Evolutionary conservation across 2,113 vertebrate species (phyloP), one percentile per base, ranked within the genome.

Genomic region (Dicentrarchus labrax): DNA sequence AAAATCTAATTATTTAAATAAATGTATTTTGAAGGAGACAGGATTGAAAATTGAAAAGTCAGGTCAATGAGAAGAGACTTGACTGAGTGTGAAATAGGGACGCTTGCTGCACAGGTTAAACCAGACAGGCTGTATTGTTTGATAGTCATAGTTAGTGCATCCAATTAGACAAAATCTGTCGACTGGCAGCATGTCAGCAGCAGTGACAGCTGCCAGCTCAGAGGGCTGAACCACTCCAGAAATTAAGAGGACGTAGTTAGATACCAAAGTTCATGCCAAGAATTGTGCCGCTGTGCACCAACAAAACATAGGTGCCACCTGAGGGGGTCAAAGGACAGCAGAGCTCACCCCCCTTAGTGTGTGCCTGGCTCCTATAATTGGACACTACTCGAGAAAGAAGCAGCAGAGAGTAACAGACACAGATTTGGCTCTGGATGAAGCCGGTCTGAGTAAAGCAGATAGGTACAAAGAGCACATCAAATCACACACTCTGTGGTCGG

Each of bases 151-250:
- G 22, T 50, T 71, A 59, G 16, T 54, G 24, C 41, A 76, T 71
- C 57, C 59, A 71, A 12, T 71, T 64, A 76, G 39, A 57, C 15
- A 48, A 70, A 70, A 64, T 64, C 39, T 76, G 65, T 62, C 21
- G 57, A 62, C 47, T 62, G 72, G 56, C 72, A 76, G 39, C 39
- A 24, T 53, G 47, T 75, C 64, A 69, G 38, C 56, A 47, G 64
- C 56, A 69, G n/a, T 67, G 45, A 61, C 16, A 41, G 45, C 17
- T 61, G 51, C 60, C 50, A 75, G 22, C 54, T 8, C 56, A 54
- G 9, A 47, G 22, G 72, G 60, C 50, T 50, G 41, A 50, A 64
- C 41, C 21, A 72, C 59, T 77, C 41, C 21, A 48, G 48, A 71
- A 76, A 76, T 76, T 45, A 62, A 54, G 56, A 70, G 39, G 38